Evolutionary conservation across 2,888 invertebrate species (phyloP), one percentile per base, ranked within the genome.

Genomic region (Synergus japonicus): DNA sequence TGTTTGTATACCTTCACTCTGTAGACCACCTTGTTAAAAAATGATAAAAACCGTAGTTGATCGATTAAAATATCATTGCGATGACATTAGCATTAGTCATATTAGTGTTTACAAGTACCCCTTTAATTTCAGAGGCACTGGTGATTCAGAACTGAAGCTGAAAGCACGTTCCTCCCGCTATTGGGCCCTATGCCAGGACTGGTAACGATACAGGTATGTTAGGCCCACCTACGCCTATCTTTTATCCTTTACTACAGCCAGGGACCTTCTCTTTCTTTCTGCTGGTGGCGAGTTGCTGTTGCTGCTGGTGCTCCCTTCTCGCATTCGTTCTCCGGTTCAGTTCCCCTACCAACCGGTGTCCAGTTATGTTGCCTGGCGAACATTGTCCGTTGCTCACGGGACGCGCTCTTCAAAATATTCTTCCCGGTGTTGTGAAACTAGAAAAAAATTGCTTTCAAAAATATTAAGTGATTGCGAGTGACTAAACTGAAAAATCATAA

Each of bases 261-360:
- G 78, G 78, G 46, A 80, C 79, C 82, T 77, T 80, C 81, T 84
- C 80, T 82, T 76, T 78, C 15, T 29, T 54, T 10, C 63, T 58
- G 67, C 78, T 58, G 77, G 81, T 78, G 80, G 78, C 81, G 80
- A 82, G 81, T 79, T 78, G 76, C 76, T 46, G 76, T 82, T 83
- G 80, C 81, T 83, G 79, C 77, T 49, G 78, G 78, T 76, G 81
- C 81, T 78, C 66, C 81, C 82, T 82, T 81, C 81, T 84, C 54
- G 60, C 81, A 82, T 77, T 63, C 73, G 83, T 85, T 87, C 87
- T 85, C 83, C 86, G 87, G 88, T 88, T 90, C 89, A 91, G 89
- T 91, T 90, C 91, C 90, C 91, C 92, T 91, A 89, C 92, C 90
- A 90, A 88, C 87, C 87, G 87, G 87, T 90, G 89, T 91, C 90